Evolutionary conservation across 2,888 invertebrate genomes (phyloP).

Genomic region (Lampropteryx suffumata): DNA sequence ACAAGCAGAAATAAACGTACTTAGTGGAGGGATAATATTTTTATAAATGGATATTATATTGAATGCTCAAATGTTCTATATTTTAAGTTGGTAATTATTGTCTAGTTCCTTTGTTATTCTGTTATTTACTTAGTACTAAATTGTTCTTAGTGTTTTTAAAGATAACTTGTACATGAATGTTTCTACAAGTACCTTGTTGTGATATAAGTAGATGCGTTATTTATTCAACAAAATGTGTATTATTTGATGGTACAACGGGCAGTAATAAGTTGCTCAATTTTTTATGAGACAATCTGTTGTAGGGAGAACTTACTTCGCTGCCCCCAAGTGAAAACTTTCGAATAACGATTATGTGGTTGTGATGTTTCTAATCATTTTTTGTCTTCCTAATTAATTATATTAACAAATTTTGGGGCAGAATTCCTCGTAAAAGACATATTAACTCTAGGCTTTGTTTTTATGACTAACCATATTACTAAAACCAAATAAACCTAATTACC

Average conservation of each 20-base stretch:
- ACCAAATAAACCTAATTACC: constrained; percentile 26
- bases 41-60: constrained; percentile 73
- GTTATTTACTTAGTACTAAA: constrained; percentile 55
- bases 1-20: constrained; percentile 48
- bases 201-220: constrained; percentile 71
- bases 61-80: constrained; percentile 78
- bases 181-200: constrained; percentile 73
- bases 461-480: constrained; percentile 44
- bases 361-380: constrained; percentile 63
- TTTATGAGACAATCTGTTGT: constrained; percentile 34
- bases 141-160: constrained; percentile 12
- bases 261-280: constrained; percentile 72
- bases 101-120: constrained; percentile 71
- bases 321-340: constrained; percentile 51
- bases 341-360: constrained; percentile 70
- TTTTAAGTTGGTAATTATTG: constrained; percentile 77
- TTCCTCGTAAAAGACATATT: constrained; percentile 80
- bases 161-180: constrained; percentile 40
- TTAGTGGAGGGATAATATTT: constrained; percentile 70
- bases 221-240: constrained; percentile 62
- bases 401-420: constrained; percentile 72
- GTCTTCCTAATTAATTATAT: constrained; percentile 66
- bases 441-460: constrained; percentile 47
- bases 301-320: constrained; percentile 40
- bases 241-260: constrained; percentile 66